Evolutionary conservation across 2,888 invertebrate species (phyloP), one percentile per base, ranked within the genome.

Genomic region (Venusia cambrica): DNA sequence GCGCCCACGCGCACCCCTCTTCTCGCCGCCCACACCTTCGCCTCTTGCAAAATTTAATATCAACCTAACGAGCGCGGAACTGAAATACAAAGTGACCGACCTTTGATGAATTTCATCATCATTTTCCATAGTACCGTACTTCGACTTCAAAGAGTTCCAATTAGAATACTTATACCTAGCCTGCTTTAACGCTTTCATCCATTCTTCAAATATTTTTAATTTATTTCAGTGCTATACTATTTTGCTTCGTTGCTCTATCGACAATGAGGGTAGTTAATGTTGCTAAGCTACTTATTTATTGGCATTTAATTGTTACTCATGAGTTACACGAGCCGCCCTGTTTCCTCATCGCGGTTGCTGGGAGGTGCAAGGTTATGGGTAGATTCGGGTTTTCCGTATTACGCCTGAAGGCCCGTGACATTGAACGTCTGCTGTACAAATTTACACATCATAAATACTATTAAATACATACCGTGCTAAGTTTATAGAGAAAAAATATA

Each of bases 41-140:
- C 70, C 65, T 73, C 65, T 71, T 81, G 79, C 84, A 79, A 83
- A 83, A 78, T 78, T 76, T 66, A 74, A 79, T 70, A 71, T 58
- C 50, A 55, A 54, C 54, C 54, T 63, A 54, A 66, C 53, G 45
- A 57, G 52, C 52, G 52, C 57, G 59, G 65, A 74, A 69, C 58
- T 56, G 50, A 54, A 46, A 56, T 44, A 48, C 46, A 50, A 62
- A 59, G 48, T 62, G 57, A 62, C 50, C 30, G 6, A 19, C 26
- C 16, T 37, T 41, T 27, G 19, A 37, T 33, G 21, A 28, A 10
- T 28, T 24, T 4, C 18, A 12, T 10, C 5, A 28, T 26, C 20
- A 15, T 15, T 3, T 18, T 19, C n/a, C n/a, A n/a, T n/a, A n/a
- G n/a, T n/a, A n/a, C n/a, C n/a, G n/a, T n/a, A n/a, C n/a, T n/a